Conservation (phyloP, 2,113 vertebrate genomes). For the Thunnus thynnus region DNA sequence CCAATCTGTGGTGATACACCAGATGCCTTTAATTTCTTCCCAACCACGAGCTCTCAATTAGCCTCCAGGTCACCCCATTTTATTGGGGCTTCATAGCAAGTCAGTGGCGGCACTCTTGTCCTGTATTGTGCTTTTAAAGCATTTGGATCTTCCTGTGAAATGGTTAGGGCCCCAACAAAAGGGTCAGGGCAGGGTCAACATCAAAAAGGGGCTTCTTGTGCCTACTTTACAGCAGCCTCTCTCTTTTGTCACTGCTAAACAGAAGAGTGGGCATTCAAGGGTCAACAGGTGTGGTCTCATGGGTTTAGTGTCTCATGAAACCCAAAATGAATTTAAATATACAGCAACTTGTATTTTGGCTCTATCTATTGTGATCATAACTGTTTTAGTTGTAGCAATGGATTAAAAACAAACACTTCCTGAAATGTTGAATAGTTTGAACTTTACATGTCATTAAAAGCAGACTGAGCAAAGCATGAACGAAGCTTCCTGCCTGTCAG, state of each 20-base stretch:
- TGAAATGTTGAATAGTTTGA: constrained; percentile 5
- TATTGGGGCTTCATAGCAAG: constrained; percentile 73
- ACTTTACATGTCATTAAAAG: constrained; percentile 43
- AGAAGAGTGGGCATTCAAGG: constrained; percentile 67
- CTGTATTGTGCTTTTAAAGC: constrained; percentile 78
- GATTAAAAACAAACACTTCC: constrained; percentile 21
- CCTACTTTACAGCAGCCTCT: constrained; percentile 76
- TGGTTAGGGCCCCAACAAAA: constrained; percentile 78
- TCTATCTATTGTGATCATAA: constrained; percentile 5
- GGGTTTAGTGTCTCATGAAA: constrained; percentile 40
- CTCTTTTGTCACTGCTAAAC: constrained; percentile 68
- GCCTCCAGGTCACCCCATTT: constrained; percentile 82
- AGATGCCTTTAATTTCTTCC: constrained; percentile 77
- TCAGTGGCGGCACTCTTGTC: constrained; percentile 66
- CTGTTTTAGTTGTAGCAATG: constrained; percentile 7
- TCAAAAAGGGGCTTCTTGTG: constrained; percentile 72
- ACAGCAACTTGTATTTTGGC: constrained; percentile 1
- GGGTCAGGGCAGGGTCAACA: constrained; percentile 82
- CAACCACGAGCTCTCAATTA: constrained; percentile 78
- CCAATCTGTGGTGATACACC: constrained; percentile 50
- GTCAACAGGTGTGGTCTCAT: constrained; percentile 81
- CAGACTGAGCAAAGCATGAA: constrained; percentile 30
- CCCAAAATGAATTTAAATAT: constrained; percentile 41
- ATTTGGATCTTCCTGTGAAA: constrained; percentile 82
- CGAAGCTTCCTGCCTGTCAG: constrained; percentile 59